Conservation (phyloP, 2,113 vertebrate genomes). For the Silurus glanis region DNA sequence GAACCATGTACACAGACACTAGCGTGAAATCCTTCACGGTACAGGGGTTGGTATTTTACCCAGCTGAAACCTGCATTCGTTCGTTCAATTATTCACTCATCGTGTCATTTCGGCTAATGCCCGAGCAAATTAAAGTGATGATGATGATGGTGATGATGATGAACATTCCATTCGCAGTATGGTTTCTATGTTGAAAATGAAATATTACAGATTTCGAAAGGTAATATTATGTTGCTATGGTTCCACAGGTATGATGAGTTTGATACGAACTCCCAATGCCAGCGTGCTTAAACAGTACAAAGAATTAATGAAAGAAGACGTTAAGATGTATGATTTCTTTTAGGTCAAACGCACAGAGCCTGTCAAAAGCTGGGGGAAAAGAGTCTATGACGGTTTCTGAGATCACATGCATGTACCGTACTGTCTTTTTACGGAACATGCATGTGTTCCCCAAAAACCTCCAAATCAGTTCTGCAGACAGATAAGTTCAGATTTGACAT, state of each 20-base stretch:
- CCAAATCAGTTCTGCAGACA: too few relatives aligned
- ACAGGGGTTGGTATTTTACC: neutral
- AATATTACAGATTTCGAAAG: neutral
- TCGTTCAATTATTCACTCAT: constrained; percentile 19
- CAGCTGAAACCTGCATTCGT: neutral
- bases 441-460: too few relatives aligned
- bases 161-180: neutral
- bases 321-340: neutral
- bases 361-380: too few relatives aligned
- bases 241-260: neutral
- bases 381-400: too few relatives aligned
- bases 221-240: neutral
- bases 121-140: neutral
- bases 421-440: too few relatives aligned
- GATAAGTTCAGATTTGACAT: too few relatives aligned
- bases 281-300: neutral
- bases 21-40: neutral
- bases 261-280: neutral
- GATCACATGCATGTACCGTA: too few relatives aligned
- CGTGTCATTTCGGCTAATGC: neutral
- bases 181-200: neutral
- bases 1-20: neutral
- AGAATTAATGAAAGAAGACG: neutral
- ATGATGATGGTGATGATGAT: neutral
- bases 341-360: neutral